Conservation (phyloP, 2,113 vertebrate species). For the Tyto alba region DNA sequence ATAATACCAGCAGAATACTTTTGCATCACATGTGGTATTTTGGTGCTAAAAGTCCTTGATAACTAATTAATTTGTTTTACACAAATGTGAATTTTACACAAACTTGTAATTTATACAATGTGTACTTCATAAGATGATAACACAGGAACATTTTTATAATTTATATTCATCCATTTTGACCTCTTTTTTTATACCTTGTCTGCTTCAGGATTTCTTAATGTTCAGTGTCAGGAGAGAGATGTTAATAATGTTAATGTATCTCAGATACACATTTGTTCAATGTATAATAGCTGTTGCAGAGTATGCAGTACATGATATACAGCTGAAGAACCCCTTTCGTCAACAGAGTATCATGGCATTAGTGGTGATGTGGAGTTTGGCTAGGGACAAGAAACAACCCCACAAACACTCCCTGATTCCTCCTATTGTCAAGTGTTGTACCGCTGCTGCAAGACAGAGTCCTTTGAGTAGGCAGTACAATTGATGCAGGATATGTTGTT, state of each 20-base stretch:
- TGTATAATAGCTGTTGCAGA: background rate
- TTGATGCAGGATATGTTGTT: background rate
- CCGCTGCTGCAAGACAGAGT: background rate
- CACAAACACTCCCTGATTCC: background rate
- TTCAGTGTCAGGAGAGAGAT: background rate
- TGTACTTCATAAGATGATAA: background rate
- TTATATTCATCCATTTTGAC: background rate
- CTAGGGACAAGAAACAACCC: background rate
- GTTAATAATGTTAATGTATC: background rate
- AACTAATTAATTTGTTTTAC: background rate
- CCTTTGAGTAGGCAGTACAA: background rate
- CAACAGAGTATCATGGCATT: background rate
- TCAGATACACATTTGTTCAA: background rate
- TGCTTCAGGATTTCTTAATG: background rate
- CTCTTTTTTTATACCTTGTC: background rate
- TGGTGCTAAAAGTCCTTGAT: background rate
- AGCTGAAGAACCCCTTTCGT: no score
- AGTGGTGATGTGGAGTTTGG: background rate
- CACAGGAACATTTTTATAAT: background rate
- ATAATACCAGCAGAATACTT: background rate
- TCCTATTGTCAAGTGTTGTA: background rate
- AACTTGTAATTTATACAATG: no score
- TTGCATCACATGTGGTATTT: background rate
- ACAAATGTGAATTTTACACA: no score
- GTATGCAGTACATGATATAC: background rate